Conservation (phyloP, 2,888 invertebrate species). For the Tricholauxania praeusta region DNA sequence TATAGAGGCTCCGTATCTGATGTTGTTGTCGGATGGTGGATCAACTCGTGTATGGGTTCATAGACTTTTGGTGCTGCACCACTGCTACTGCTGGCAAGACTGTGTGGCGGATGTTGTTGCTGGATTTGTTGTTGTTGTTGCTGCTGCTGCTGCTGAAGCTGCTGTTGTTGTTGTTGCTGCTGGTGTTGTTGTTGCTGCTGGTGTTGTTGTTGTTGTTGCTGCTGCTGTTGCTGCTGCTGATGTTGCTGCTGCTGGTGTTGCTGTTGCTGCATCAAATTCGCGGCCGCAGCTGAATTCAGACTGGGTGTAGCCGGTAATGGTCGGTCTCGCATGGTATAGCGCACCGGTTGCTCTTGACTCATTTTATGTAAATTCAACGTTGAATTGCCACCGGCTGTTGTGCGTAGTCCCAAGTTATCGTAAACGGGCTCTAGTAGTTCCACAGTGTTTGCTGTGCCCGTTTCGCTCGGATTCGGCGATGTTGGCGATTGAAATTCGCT, state of each 20-base stretch:
- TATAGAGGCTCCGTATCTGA: constrained; percentile 65
- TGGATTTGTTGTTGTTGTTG: constrained; percentile 64
- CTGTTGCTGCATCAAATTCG: constrained; percentile 47
- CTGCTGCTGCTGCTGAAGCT: constrained; percentile 54
- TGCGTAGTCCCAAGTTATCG: constrained; percentile 86
- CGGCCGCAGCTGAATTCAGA: constrained; percentile 55
- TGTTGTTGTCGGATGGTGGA: constrained; percentile 49
- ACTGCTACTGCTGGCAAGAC: constrained; percentile 51
- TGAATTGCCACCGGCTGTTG: constrained; percentile 89
- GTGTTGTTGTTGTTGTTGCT: constrained; percentile 55
- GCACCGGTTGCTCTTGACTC: constrained; percentile 61
- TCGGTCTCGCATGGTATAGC: constrained; percentile 73
- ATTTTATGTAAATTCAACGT: constrained; percentile 82
- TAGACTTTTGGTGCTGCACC: constrained; percentile 59
- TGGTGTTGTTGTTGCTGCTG: constrained; percentile 52
- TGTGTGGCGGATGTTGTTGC: constrained; percentile 61
- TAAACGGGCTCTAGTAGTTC: constrained; percentile 81
- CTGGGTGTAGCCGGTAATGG: constrained; percentile 76
- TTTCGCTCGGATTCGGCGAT: constrained; percentile 65
- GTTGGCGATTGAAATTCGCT: constrained; percentile 57
- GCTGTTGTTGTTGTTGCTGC: constrained; percentile 67
- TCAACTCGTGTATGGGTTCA: constrained; percentile 65
- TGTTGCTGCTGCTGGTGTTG: constrained; percentile 54
- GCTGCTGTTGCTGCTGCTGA: constrained; percentile 64
- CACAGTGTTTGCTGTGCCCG: constrained; percentile 68